Percentiles rank a stretch among this genome's conserved stretches.
Evolutionary conservation across 2,113 vertebrate genomes (phyloP).

Genomic region (Onychorhynchus coronatus): DNA sequence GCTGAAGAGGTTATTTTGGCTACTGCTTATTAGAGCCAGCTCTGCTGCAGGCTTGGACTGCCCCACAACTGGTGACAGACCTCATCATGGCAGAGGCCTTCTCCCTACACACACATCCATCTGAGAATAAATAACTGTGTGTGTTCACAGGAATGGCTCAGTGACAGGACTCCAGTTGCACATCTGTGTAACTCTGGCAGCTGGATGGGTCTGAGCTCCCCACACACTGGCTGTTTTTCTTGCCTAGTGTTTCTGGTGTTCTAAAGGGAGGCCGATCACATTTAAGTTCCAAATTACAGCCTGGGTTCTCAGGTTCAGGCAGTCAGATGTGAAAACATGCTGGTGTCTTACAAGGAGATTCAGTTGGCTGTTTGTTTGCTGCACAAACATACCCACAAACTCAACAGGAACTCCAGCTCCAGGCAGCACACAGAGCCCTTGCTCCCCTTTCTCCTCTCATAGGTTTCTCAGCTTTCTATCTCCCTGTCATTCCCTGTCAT

Average conservation of each 20-base stretch:
- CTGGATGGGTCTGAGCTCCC: background rate
- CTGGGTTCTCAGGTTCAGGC: background rate
- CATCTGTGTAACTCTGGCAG: background rate
- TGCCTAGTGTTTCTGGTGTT: background rate
- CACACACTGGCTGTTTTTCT: background rate
- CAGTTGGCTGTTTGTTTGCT: background rate
- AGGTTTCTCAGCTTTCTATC: background rate
- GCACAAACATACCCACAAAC: background rate
- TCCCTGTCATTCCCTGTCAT: background rate
- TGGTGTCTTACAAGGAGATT: background rate
- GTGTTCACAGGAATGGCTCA: background rate
- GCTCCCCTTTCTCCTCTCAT: background rate
- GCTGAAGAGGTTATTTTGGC: background rate
- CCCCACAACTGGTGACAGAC: background rate
- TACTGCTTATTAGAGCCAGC: background rate
- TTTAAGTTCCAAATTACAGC: background rate
- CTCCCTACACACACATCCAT: background rate
- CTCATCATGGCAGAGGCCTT: background rate
- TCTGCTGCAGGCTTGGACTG: background rate
- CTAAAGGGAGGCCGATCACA: background rate
- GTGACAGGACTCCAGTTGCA: background rate
- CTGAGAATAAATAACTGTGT: background rate
- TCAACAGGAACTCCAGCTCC: background rate
- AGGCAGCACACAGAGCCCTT: background rate
- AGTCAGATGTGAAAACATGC: background rate